Conservation (phyloP, 1,140 invertebrate species). For the Drosophila truncata region DNA sequence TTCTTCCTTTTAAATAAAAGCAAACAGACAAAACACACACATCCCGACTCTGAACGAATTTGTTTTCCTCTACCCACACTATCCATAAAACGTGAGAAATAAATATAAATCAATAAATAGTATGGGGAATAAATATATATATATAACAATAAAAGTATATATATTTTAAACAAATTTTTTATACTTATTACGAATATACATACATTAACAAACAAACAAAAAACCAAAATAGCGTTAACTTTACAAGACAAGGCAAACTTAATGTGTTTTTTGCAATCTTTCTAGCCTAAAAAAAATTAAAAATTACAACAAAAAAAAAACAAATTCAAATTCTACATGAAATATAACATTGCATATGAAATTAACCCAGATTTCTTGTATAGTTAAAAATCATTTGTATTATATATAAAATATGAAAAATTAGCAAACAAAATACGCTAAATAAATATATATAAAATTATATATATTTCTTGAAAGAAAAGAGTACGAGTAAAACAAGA, state of each 20-base stretch:
- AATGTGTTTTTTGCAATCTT: constrained; percentile 70
- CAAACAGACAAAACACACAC: constrained; percentile 24
- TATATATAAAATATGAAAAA: constrained; percentile 67
- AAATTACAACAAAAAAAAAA: constrained; percentile 24
- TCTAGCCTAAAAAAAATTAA: constrained; percentile 53
- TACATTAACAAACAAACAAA: constrained; percentile 39
- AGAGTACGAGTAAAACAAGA: constrained; percentile 28
- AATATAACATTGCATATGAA: constrained; percentile 56
- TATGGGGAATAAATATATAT: constrained; percentile 48
- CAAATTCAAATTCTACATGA: constrained; percentile 63
- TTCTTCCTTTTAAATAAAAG: constrained; percentile 10
- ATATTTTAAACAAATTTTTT: constrained; percentile 82
- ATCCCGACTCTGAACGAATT: constrained; percentile 60
- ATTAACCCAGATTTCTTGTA: constrained; percentile 74
- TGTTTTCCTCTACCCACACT: constrained; percentile 39
- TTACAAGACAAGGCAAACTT: constrained; percentile 61
- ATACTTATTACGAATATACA: constrained; percentile 79
- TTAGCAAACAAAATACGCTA: constrained; percentile 47
- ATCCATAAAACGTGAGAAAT: constrained; percentile 26
- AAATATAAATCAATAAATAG: constrained; percentile 53
- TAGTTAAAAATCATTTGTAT: constrained; percentile 79
- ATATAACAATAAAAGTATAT: constrained; percentile 48
- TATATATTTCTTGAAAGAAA: constrained; percentile 29
- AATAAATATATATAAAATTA: constrained; percentile 7
- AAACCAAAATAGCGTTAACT: constrained; percentile 60